Percentiles rank a stretch among this genome's conserved stretches.
phyloP scores from a whole-genome alignment of 2,113 vertebrate genomes.

The Austrofundulus limnaeus region DNA sequence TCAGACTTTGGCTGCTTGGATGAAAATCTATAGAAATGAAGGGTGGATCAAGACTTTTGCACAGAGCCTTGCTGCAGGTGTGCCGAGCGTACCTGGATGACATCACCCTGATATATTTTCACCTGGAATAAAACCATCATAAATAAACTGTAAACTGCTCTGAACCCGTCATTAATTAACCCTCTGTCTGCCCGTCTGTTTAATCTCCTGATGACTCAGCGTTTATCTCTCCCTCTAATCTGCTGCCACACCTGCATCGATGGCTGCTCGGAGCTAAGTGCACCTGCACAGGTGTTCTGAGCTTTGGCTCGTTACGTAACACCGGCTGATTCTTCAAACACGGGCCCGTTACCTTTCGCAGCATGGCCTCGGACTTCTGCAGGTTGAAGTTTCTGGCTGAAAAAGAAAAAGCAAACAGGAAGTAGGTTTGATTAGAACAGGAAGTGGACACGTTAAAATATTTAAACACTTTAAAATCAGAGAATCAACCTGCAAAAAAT shows the following conservation, averaged over 20 bases:
- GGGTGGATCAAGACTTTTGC: no score
- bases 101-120: no score
- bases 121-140: no score
- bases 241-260: constrained; percentile 23
- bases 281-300: not conserved
- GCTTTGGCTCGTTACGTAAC: not conserved
- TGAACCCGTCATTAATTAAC: not conserved
- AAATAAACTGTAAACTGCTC: no score
- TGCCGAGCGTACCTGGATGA: no score
- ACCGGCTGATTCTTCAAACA: no score
- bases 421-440: not conserved
- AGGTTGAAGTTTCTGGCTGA: constrained; percentile 90
- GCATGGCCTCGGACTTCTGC: constrained; percentile 92
- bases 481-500: no score
- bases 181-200: constrained; percentile 16
- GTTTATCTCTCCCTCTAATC: constrained; percentile 35
- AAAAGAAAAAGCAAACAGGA: constrained; percentile 55
- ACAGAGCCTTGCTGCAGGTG: no score
- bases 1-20: no score
- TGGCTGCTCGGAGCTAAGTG: not conserved
- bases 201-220: constrained; percentile 49
- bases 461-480: no score
- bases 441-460: no score
- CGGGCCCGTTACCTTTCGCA: constrained; percentile 90
- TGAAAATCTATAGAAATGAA: no score